Base-by-base conservation (phyloP, 2,113 vertebrate species). In the Leptobrachium leishanense region DNA sequence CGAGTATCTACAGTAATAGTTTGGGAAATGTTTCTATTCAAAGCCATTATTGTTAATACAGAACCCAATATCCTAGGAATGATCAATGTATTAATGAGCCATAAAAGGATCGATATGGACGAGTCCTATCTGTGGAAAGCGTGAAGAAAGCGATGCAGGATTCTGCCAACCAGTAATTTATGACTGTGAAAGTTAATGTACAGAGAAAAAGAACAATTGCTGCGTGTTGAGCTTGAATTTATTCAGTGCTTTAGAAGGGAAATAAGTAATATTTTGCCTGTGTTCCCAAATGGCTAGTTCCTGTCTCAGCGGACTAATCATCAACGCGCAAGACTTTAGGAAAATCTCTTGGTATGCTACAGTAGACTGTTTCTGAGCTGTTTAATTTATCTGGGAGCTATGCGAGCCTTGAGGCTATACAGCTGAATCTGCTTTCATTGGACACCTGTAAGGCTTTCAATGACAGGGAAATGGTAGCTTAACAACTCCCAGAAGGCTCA, bases 231-330 rank as follows among this genome's bases (percentile, higher is more conserved):
- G 10, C 40, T 15, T 71, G n/a, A 79, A 66, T 79, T 20, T 66
- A 55, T 66, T 72, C 50, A 20, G 44, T 65, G 13, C 15, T 79
- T 72, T n/a, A 41, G 44, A 7, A 10, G 3, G 41, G 6, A 43
- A 43, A 57, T 54, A 44, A 55, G 69, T 20, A 40, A 57, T 43
- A 44, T 74, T 80, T 80, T 68, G 42, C 20, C 31, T 66, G 41
- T 68, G 70, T 70, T 79, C 70, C 70, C 63, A 40, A 67, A 74
- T 57, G 77, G 54, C 64, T 80, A 64, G 41, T 74, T 74, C 13
- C 39, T 74, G 77, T 69, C 71, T 80, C 77, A 20, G 15, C n/a
- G 71, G 77, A 67, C 71, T 74, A 74, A 80, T 80, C 77, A 73
- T 73, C 50, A 43, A 40, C 42, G 63, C 65, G 63, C 50, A 80